Percentiles rank a stretch among this genome's conserved stretches.
These are phyloP conservation scores for Rachycentron canadum DNA, from an alignment of 2,797 vertebrate species.

Conservation along the genomic window DNA sequence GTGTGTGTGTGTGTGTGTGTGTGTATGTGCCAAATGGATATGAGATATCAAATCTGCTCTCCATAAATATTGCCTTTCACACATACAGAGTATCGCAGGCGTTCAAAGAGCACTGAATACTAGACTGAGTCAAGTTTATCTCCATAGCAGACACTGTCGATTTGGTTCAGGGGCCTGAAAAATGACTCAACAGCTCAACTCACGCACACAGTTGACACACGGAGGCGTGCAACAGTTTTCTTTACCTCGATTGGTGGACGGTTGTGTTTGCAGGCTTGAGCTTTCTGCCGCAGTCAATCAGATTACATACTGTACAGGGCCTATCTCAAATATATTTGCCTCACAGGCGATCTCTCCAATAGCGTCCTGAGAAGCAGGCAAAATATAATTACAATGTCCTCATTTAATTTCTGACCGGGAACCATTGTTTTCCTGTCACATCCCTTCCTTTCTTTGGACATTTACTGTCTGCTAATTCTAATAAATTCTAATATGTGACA, in stretches of 20 bases:
- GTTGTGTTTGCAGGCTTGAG: not conserved
- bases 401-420: not conserved
- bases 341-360: too few relatives aligned
- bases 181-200: constrained; percentile 9
- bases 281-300: not conserved
- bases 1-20: not conserved
- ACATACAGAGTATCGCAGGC: not conserved
- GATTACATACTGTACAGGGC: not conserved
- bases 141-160: not conserved
- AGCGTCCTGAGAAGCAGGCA: not conserved
- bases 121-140: not conserved
- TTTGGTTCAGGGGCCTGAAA: not conserved
- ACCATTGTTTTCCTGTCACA: too few relatives aligned
- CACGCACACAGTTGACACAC: not conserved
- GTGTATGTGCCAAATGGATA: constrained; percentile 1
- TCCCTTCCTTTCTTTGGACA: too few relatives aligned
- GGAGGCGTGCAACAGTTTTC: not conserved
- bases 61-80: not conserved
- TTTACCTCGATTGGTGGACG: not conserved
- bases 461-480: not conserved
- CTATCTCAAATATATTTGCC: too few relatives aligned
- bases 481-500: too few relatives aligned
- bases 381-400: not conserved
- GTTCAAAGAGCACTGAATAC: not conserved
- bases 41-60: not conserved